Evolutionary conservation across 2,888 invertebrate species (phyloP).

Genomic region (Macaria notata): DNA sequence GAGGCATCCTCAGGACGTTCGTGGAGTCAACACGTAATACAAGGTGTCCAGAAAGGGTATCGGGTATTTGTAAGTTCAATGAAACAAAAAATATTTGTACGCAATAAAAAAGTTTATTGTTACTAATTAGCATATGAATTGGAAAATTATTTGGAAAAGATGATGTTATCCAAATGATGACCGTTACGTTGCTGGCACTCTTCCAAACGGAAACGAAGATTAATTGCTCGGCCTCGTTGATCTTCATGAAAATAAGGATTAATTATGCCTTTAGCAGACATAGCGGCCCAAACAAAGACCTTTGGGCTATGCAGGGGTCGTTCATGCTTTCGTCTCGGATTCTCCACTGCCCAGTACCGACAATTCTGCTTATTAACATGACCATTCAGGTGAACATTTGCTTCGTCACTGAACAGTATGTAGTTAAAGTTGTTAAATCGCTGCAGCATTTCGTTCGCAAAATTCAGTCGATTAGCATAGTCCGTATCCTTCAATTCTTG

Average conservation of each 20-base stretch:
- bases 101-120: too few species aligned
- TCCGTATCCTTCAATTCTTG: constrained; percentile 2
- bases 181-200: too few species aligned
- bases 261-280: constrained; percentile 7
- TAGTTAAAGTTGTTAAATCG: constrained; percentile 16
- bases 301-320: constrained; percentile 28
- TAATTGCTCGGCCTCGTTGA: constrained; percentile 20
- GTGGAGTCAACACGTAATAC: too few species aligned
- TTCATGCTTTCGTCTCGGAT: constrained; percentile 28
- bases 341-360: constrained; percentile 26
- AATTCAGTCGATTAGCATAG: constrained; percentile 21
- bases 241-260: constrained; percentile 10
- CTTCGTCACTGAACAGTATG: constrained; percentile 23
- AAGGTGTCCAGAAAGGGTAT: too few species aligned
- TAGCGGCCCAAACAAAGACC: constrained; percentile 10
- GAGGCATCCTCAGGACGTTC: too few species aligned
- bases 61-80: too few species aligned
- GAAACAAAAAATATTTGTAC: too few species aligned
- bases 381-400: constrained; percentile 28
- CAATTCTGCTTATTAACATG: constrained; percentile 24
- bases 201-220: neutral
- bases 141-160: too few species aligned
- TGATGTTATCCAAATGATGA: too few species aligned
- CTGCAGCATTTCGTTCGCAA: constrained; percentile 23
- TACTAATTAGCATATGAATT: too few species aligned